phyloP scores from a whole-genome alignment of 2,888 invertebrate species.

The Taphrorychus bicolor region DNA sequence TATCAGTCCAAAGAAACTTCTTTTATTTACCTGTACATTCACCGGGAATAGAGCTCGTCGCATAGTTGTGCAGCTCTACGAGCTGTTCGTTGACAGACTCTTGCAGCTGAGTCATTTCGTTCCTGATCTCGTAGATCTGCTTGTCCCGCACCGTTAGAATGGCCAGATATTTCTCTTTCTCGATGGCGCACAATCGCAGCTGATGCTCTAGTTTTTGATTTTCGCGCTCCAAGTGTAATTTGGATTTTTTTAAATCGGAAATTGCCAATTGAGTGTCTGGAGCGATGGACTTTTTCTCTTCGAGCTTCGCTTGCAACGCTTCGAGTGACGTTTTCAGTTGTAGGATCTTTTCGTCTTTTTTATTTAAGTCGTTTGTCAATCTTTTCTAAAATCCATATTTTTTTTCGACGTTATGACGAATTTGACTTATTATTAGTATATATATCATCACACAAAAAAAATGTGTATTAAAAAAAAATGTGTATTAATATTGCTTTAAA shows the following conservation, averaged over 20 bases:
- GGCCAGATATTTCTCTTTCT: slow-evolving; percentile 57
- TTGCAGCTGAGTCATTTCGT: slow-evolving; percentile 57
- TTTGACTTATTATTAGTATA: too few relatives aligned
- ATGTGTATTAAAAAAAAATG: too few relatives aligned
- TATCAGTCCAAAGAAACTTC: too few relatives aligned
- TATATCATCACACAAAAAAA: too few relatives aligned
- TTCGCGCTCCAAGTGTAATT: slow-evolving; percentile 50
- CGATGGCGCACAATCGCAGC: slow-evolving; percentile 53
- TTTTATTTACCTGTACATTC: background rate
- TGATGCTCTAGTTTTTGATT: slow-evolving; percentile 52
- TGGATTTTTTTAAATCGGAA: slow-evolving; percentile 52
- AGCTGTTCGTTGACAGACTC: slow-evolving; percentile 57
- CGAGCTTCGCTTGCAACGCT: slow-evolving; percentile 45
- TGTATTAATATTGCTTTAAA: too few relatives aligned
- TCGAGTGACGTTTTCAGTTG: slow-evolving; percentile 44
- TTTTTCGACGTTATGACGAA: too few relatives aligned
- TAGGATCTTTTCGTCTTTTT: slow-evolving; percentile 30
- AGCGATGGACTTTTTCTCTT: slow-evolving; percentile 43
- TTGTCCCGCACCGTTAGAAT: slow-evolving; percentile 55
- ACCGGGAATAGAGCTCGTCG: slow-evolving; percentile 32
- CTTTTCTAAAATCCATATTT: slow-evolving; percentile 28
- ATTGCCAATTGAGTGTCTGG: slow-evolving; percentile 50
- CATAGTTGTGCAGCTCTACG: slow-evolving; percentile 45
- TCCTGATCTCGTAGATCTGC: slow-evolving; percentile 57
- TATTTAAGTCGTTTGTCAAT: slow-evolving; percentile 10